Evolutionary conservation across 2,888 invertebrate species (phyloP), one percentile per base, ranked within the genome.

Genomic region (Drosophila meridionalis): DNA sequence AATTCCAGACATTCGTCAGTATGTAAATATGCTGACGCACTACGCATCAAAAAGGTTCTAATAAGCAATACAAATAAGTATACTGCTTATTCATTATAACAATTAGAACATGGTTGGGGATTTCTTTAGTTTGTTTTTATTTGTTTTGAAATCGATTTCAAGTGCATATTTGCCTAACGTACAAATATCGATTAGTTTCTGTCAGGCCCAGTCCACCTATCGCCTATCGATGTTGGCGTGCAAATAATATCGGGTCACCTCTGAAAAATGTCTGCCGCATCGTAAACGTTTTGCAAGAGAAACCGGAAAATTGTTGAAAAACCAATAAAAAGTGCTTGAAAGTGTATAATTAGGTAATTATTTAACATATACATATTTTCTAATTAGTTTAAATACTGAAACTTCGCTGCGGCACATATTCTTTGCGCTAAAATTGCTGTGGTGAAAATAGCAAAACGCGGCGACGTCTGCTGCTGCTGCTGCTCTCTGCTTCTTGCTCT

Each of bases 221-320:
- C 53, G 47, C n/a, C 26, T 60, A 58, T 60, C 66, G 67, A 56
- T 78, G 50, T 20, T 28, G 9, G 11, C n/a, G 8, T 36, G 62
- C 56, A 30, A 50, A 60, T 20, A 40, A 28, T 53, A 81, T 78
- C 62, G 73, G 73, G 34, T 73, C 69, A 73, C 63, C 76, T 61
- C 83, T 73, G 64, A 64, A 81, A 82, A 64, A 83, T 82, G 81
- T 83, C 85, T 86, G 89, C 86, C 90, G 90, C 88, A 76, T 83
- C 70, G 60, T 87, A 79, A 89, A 87, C 90, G 61, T 78, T 85
- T 85, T 86, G 89, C 89, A 60, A 76, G 76, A 71, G 59, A 63
- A 64, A 63, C 83, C 74, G 76, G 73, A 78, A 90, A 90, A 80
- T 73, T 78, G 26, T 53, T 53, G 20, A 40, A 69, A 76, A 69